Evolutionary conservation across 1,140 invertebrate genomes (phyloP).

Genomic region (Chymomyza costata): DNA sequence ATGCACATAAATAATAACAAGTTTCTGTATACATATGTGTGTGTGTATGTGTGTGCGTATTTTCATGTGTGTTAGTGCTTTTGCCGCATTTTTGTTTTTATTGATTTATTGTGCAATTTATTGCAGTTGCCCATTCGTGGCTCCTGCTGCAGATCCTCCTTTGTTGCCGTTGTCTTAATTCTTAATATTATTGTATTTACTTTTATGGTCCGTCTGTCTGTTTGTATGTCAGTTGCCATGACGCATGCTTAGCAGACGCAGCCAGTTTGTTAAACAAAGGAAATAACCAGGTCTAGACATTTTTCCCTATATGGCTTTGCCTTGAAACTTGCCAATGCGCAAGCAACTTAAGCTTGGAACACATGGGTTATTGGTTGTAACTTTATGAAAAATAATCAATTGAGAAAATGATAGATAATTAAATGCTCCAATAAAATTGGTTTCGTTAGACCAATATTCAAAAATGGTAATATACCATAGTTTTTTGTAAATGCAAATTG

Average conservation of each 20-base stretch:
- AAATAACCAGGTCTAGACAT: constrained; percentile 58
- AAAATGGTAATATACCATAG: no score
- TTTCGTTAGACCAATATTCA: no score
- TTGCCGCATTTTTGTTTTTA: constrained; percentile 15
- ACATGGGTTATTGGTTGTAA: no score
- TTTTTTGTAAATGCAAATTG: no score
- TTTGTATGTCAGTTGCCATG: no score
- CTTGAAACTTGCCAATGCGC: no score
- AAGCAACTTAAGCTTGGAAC: no score
- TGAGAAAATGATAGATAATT: no score
- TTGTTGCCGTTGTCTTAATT: constrained; percentile 38
- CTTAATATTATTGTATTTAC: constrained; percentile 29
- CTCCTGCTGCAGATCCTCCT: constrained; percentile 22
- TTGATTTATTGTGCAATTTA: constrained; percentile 61
- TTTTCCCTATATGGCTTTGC: constrained; percentile 45
- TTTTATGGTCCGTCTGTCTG: constrained; percentile 58
- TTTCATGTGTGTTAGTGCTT: constrained; percentile 19
- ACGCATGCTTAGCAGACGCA: constrained; percentile 41
- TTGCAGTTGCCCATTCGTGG: constrained; percentile 31
- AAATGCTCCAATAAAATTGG: no score
- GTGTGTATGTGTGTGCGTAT: constrained; percentile 6
- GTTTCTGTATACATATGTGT: constrained; percentile 3
- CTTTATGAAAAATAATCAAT: no score
- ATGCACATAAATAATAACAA: neutral
- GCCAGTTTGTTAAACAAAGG: constrained; percentile 47